Base-by-base conservation (phyloP, 2,888 invertebrate genomes). In the Elaeidobius kamerunicus region DNA sequence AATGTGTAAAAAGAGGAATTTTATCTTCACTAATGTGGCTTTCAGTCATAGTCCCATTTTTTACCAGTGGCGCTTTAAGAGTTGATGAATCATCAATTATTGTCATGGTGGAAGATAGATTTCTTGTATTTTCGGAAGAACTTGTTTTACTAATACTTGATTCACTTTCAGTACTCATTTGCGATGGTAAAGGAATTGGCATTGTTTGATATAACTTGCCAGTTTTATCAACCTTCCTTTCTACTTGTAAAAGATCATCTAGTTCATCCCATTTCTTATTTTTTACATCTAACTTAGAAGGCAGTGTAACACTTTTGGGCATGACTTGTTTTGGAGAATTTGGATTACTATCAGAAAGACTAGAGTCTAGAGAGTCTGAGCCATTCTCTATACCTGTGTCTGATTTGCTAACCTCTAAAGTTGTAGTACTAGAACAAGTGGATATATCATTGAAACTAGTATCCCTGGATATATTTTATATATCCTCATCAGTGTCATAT, bases 171-270 rank as follows among this genome's bases (percentile, higher is more conserved):
- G 70, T 69, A 59, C 74, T 75, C 44, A 73, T 71, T 63, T 79
- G 78, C 9, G 81, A 81, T 9, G 80, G 77, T 39, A 84, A 73
- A 55, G 78, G 78, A 42, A 79, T 74, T 1, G 86, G 86, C 83
- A 86, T 82, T 14, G 86, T 86, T 72, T 82, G 83, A 68, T 85
- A 86, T 20, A 81, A 69, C 66, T 84, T 84, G 38, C 82, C 81
- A 45, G 78, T 75, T 38, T 82, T 80, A 56, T 80, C 81, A 12
- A 80, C 72, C 63, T 79, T 79, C 30, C 84, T 75, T 67, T 85
- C 85, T 15, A 58, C 84, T 72, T 83, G 83, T 54, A 85, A 70
- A 23, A 86, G 69, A 61, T 86, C 84, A 65, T 85, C 85, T 30
- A 85, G 71, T 65, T 85, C 85, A 67, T 85, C 85, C 83, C 85